Evolutionary conservation across 2,113 vertebrate genomes (phyloP), one percentile per base, ranked within the genome.

Genomic region (Podilymbus podiceps): DNA sequence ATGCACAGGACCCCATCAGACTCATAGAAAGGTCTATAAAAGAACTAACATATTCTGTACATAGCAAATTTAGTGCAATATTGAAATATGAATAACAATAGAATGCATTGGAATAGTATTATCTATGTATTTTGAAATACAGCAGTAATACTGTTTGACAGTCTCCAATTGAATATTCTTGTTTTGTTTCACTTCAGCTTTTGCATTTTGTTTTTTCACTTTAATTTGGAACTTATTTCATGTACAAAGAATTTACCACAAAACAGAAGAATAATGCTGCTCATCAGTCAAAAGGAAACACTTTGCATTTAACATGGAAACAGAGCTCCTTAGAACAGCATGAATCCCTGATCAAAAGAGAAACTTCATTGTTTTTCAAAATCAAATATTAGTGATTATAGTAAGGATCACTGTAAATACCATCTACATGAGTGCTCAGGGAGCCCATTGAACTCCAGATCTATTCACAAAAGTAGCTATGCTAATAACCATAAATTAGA

Each of bases 331-430:
- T n/a, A 81, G 58, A 90, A 75, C 33, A 77, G 44, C 46, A 69
- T 6, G 17, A 94, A 90, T 47, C 27, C 38, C 44, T 60, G 40
- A 94, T 94, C 90, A 93, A 87, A 96, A 87, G 68, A 68, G n/a
- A 90, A 60, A 30, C 33, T 8, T 76, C 11, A 33, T n/a, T 74
- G 40, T 71, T 78, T 83, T 78, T 76, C 25, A 40, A 67, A 86
- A 68, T 68, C 49, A 93, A 90, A 91, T 94, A 86, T 93, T 94
- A 91, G 92, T 81, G 64, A 72, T 93, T 84, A 64, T 44, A 56
- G 62, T 71, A 86, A 92, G 52, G 31, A 89, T 86, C 42, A 55
- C 49, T 80, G 79, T 46, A 92, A 86, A 89, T 71, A 71, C 6
- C 59, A 74, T 42, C 40, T 85, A 60, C 42, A 38, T 4, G 30